phyloP scores from a whole-genome alignment of 2,113 vertebrate genomes.

The Sterrhoptilus dennistouni region DNA sequence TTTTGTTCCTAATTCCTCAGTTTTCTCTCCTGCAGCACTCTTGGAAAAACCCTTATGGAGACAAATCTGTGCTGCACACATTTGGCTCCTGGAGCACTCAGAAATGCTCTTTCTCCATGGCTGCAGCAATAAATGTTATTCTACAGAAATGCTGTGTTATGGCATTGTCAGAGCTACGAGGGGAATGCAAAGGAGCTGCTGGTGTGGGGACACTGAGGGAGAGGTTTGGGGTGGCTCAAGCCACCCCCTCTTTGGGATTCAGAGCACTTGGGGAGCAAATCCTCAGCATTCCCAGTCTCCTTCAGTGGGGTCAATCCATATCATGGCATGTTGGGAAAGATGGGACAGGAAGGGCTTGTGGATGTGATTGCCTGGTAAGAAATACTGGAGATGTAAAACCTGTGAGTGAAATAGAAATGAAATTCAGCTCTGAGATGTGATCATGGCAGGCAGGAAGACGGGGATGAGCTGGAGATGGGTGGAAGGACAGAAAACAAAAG shows the following conservation, averaged over 20 bases:
- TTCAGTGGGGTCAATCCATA: not conserved
- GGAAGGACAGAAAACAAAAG: too few species aligned
- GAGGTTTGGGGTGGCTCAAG: accelerated
- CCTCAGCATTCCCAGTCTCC: not conserved
- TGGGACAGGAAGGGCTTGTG: too few species aligned
- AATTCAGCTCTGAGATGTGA: too few species aligned
- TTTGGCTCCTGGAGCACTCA: not conserved
- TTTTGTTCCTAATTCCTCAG: not conserved
- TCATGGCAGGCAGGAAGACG: too few species aligned
- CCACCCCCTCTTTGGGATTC: not conserved
- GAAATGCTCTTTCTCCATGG: not conserved
- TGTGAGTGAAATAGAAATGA: too few species aligned
- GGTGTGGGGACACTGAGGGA: not conserved
- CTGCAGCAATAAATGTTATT: not conserved
- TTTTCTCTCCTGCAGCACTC: not conserved
- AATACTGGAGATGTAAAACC: too few species aligned
- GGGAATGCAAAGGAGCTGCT: not conserved
- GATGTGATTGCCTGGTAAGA: too few species aligned
- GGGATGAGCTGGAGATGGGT: too few species aligned
- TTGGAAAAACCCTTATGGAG: not conserved
- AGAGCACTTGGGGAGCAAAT: not conserved
- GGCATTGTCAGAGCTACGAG: accelerated
- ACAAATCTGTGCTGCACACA: not conserved
- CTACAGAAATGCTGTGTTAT: not conserved
- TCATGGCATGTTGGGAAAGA: not conserved